phyloP scores from a whole-genome alignment of 2,888 invertebrate species.

The Napeogenes sylphis region DNA sequence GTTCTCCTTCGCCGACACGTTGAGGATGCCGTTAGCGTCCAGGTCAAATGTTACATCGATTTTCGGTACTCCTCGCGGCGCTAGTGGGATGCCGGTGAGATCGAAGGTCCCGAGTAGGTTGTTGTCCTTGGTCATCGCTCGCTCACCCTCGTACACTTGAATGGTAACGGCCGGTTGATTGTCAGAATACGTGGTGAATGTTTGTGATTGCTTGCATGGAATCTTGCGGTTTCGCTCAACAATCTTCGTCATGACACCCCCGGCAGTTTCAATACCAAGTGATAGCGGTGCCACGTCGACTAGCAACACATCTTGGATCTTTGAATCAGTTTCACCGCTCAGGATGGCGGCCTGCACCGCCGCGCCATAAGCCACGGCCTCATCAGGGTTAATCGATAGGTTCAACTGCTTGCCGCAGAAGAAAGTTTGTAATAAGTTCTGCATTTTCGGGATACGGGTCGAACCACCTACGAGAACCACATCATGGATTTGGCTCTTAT shows the following conservation, averaged over 20 bases:
- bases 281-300: constrained; percentile 70
- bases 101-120: constrained; percentile 82
- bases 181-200: constrained; percentile 88
- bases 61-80: constrained; percentile 81
- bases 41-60: constrained; percentile 85
- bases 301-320: constrained; percentile 81
- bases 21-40: constrained; percentile 88
- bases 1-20: constrained; percentile 86
- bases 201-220: constrained; percentile 84
- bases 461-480: constrained; percentile 91
- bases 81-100: constrained; percentile 82
- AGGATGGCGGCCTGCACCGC: constrained; percentile 86
- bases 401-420: constrained; percentile 85
- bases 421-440: constrained; percentile 84
- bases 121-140: constrained; percentile 89
- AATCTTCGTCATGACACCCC: constrained; percentile 87
- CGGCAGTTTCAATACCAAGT: constrained; percentile 82
- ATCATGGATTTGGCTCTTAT: constrained; percentile 85
- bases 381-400: constrained; percentile 87
- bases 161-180: constrained; percentile 87
- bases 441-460: constrained; percentile 87
- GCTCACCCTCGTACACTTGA: constrained; percentile 86
- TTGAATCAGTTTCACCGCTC: constrained; percentile 82
- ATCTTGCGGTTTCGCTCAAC: constrained; percentile 84
- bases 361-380: constrained; percentile 88